A percentile compares a stretch with the other conserved stretches of the same genome.
Conservation (phyloP, 2,888 invertebrate species). For the Lasioglossum marginatum region DNA sequence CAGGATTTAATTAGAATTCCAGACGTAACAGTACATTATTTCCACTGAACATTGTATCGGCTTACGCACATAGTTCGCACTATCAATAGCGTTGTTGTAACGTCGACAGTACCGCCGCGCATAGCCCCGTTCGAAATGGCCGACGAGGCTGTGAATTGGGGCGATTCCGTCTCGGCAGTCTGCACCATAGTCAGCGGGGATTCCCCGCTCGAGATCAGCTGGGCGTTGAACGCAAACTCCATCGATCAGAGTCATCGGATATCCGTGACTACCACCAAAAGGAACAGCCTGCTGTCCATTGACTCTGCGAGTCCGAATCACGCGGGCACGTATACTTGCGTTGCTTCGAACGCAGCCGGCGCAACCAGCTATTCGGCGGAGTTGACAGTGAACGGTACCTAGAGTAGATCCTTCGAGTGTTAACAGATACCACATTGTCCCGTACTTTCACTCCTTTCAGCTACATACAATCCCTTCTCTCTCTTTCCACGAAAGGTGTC, state of each 20-base stretch:
- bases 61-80: not conserved
- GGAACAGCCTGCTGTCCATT: constrained; percentile 86
- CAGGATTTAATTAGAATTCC: not conserved
- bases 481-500: constrained; percentile 7
- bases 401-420: constrained; percentile 34
- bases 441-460: not conserved
- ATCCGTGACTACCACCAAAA: constrained; percentile 76
- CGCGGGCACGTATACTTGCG: constrained; percentile 90
- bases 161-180: constrained; percentile 88
- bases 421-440: constrained; percentile 12
- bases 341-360: constrained; percentile 87
- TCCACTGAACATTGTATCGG: not conserved
- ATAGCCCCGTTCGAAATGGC: constrained; percentile 89
- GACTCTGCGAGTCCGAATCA: constrained; percentile 88
- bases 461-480: not conserved
- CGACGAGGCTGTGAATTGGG: constrained; percentile 88
- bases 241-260: constrained; percentile 80
- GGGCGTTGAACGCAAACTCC: constrained; percentile 89
- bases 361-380: constrained; percentile 85
- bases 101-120: constrained; percentile 89
- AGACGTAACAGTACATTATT: not conserved
- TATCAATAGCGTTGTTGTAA: constrained; percentile 40
- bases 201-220: constrained; percentile 90
- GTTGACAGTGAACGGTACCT: constrained; percentile 87
- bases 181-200: constrained; percentile 91